Base-by-base conservation (phyloP, 2,797 vertebrate species). In the Sphaeramia orbicularis region DNA sequence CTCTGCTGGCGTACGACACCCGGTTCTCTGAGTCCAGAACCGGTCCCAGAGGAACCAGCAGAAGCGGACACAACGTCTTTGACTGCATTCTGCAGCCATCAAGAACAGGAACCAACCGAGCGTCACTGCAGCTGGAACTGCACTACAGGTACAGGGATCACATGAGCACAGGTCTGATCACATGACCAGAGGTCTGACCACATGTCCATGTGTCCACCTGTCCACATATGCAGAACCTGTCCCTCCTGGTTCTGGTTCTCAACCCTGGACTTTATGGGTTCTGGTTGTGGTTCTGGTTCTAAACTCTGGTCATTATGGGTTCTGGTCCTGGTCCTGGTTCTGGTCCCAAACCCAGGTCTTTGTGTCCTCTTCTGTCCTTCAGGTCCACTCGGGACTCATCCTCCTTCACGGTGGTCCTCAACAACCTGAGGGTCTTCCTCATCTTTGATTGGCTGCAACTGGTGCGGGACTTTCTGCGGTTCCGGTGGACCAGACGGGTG, bases 401-500 rank as follows among this genome's bases (percentile, higher is more conserved):
- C 54, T 95, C 94, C 87, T 99, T 99, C 84, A 99, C 98, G 0
- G 95, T 98, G 4, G 96, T 99, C 64, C 94, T 99, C 78, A 99
- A 99, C 90, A 99, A 97, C 74, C 94, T 99, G 18, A 93, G 98
- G 5, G 96, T 99, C 0, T 98, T 99, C 70, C 93, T 99, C 43
- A 98, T 99, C 83, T 99, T 99, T 57, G 98, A 99, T 85, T 99
- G 98, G 98, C 76, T 99, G 40, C 86, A 96, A 40, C 90, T 97
- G 50, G 96, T 99, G 7, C 94, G 92, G 13, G 95, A 96, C 74
- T 99, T 99, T 70, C 80, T 99, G 1, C 92, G 80, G 0, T 92
- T 94, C 95, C 96, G 0, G 91, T 86, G 3, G 95, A 96, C 10
- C 96, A 93, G 54, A 90, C 72, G 0, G 2, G 67, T 0, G 48